Percentiles rank a stretch among this genome's conserved stretches.
Conservation (phyloP, 2,797 vertebrate genomes). For the Sorex maritimensis region DNA sequence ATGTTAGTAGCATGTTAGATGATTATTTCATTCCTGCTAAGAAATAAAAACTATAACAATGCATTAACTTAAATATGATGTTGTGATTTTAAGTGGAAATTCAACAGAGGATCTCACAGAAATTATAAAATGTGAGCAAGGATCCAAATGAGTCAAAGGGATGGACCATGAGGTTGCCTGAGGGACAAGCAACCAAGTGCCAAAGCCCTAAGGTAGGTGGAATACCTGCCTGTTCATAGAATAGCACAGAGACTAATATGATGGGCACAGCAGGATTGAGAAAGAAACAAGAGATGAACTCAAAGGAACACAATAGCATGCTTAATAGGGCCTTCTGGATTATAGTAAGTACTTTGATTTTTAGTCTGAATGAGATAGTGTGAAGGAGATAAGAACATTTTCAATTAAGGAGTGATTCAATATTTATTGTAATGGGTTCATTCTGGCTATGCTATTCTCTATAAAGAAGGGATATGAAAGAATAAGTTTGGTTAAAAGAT, state of each 20-base stretch:
- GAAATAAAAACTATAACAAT: no score
- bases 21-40: neutral
- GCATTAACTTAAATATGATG: no score
- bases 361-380: neutral
- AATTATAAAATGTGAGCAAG: neutral
- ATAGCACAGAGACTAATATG: neutral
- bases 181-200: neutral
- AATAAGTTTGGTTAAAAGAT: neutral
- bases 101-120: neutral
- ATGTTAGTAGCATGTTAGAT: neutral
- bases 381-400: neutral
- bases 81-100: neutral
- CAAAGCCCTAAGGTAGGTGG: neutral
- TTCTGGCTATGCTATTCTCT: neutral
- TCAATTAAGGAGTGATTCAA: neutral
- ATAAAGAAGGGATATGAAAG: neutral
- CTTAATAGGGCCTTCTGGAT: neutral
- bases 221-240: neutral
- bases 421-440: neutral
- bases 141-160: neutral
- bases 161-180: neutral
- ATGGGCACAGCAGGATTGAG: neutral
- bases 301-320: neutral
- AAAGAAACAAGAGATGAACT: neutral
- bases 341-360: neutral